These are phyloP conservation scores for Tenthredo amoena DNA, from an alignment of 2,888 invertebrate genomes.

Conservation along the genomic window DNA sequence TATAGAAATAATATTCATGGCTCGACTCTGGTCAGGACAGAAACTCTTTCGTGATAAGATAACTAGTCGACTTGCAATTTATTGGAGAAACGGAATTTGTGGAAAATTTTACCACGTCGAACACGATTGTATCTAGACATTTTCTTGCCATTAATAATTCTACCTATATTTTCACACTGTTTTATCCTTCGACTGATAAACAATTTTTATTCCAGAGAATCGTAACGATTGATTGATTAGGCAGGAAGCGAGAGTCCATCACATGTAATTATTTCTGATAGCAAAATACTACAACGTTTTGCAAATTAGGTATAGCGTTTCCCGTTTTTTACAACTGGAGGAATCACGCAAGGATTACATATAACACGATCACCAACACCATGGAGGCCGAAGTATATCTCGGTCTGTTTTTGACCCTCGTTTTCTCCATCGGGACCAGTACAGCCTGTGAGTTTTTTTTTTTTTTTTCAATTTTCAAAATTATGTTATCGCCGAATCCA, in stretches of 20 bases:
- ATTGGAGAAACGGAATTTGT: background rate
- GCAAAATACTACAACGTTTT: background rate
- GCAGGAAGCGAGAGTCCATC: background rate
- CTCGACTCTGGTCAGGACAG: background rate
- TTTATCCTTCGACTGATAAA: background rate
- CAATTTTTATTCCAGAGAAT: background rate
- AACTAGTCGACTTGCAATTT: background rate
- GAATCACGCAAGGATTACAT: background rate
- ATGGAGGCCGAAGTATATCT: conserved; percentile 54
- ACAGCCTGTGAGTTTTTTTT: conserved; percentile 19
- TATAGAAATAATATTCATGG: background rate
- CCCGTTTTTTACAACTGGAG: background rate
- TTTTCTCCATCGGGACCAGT: conserved; percentile 5
- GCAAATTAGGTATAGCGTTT: background rate
- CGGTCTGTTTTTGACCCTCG: conserved; percentile 47
- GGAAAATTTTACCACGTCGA: background rate
- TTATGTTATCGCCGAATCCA: background rate
- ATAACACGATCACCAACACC: background rate
- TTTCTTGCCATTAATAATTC: background rate
- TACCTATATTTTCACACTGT: background rate
- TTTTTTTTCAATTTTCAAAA: background rate
- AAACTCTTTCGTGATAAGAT: background rate
- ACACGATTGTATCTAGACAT: background rate
- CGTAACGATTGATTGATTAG: background rate
- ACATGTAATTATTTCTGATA: background rate